These are phyloP conservation scores for Acronicta alni DNA, from an alignment of 2,888 invertebrate species.

Conservation along the genomic window DNA sequence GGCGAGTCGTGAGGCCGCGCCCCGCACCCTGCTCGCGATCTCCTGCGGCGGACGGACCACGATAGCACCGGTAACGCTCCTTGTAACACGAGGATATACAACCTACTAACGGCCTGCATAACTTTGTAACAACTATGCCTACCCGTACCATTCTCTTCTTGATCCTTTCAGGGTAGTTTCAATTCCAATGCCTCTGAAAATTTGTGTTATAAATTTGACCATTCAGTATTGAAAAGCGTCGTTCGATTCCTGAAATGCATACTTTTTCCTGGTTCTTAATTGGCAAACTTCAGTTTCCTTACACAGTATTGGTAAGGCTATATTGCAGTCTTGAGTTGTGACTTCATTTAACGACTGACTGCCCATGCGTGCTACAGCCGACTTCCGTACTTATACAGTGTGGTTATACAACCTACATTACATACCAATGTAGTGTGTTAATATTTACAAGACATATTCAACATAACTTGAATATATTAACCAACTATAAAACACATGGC, in stretches of 20 bases:
- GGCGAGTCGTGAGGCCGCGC: slow-evolving; percentile 94
- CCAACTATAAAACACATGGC: neutral
- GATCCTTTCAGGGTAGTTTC: neutral
- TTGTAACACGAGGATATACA: slow-evolving; percentile 5
- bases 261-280: slow-evolving; percentile 20
- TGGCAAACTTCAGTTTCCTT: slow-evolving; percentile 39
- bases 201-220: slow-evolving; percentile 8
- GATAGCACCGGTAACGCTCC: slow-evolving; percentile 30
- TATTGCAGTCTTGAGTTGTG: slow-evolving; percentile 35
- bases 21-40: slow-evolving; percentile 43
- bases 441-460: slow-evolving; percentile 9
- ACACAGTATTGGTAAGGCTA: slow-evolving; percentile 38
- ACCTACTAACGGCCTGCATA: slow-evolving; percentile 12
- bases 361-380: slow-evolving; percentile 50
- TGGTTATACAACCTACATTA: slow-evolving; percentile 48
- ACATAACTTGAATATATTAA: neutral
- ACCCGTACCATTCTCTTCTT: neutral
- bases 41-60: slow-evolving; percentile 59
- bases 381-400: slow-evolving; percentile 45
- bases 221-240: slow-evolving; percentile 38
- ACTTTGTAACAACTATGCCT: slow-evolving; percentile 12
- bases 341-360: slow-evolving; percentile 51
- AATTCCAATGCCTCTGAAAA: neutral
- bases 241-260: slow-evolving; percentile 26
- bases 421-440: slow-evolving; percentile 28